Conservation (phyloP, 2,113 vertebrate genomes). For the Myrmecophaga tridactyla region DNA sequence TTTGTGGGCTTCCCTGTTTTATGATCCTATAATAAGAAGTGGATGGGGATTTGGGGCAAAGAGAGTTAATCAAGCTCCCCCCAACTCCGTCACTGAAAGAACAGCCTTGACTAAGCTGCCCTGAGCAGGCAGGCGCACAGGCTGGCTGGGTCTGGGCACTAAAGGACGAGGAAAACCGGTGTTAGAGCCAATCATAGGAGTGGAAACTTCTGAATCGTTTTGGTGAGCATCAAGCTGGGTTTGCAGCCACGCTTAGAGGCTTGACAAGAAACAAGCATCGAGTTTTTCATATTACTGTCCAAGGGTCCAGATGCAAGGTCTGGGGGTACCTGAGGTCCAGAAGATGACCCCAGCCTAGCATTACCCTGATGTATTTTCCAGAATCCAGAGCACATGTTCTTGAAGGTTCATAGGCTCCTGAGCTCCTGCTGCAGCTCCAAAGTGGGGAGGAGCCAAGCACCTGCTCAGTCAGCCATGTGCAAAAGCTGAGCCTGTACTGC, state of each 20-base stretch:
- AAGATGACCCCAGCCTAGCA: not conserved
- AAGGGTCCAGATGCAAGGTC: not conserved
- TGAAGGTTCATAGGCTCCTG: conserved; percentile 34
- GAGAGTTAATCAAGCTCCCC: not conserved
- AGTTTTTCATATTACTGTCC: not conserved
- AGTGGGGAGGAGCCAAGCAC: conserved; percentile 34
- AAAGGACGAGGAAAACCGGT: not conserved
- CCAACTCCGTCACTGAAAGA: not conserved
- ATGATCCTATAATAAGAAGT: not conserved
- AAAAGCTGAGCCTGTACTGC: conserved; percentile 2
- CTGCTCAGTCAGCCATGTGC: conserved; percentile 50
- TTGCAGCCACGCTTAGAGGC: not conserved
- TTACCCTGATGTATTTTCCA: conserved; percentile 44
- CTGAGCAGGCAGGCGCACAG: not conserved
- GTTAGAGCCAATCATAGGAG: not conserved
- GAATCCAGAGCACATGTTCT: conserved; percentile 50
- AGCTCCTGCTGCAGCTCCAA: not conserved
- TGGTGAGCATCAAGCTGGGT: not conserved
- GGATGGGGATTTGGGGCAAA: not conserved
- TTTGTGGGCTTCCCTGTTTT: not conserved
- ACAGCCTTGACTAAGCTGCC: not conserved
- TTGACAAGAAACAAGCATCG: not conserved
- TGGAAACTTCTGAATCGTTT: not conserved
- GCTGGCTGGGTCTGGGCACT: not conserved
- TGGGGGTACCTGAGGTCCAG: not conserved